Conservation (phyloP, 2,113 vertebrate species). For the Eptesicus fuscus region DNA sequence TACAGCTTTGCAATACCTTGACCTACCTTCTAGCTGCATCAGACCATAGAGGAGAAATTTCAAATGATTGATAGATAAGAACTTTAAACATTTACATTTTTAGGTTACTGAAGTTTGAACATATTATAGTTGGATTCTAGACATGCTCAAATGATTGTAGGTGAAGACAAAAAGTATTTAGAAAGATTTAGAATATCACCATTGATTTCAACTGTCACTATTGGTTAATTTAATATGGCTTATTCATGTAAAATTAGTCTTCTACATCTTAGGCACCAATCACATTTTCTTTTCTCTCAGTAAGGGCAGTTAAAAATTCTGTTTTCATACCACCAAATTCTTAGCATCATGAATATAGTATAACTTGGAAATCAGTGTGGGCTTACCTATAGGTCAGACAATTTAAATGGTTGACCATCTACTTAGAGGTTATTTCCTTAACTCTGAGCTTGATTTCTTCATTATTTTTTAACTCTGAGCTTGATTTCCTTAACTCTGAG, state of each 20-base stretch:
- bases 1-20: background rate
- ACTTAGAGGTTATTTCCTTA: background rate
- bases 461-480: background rate
- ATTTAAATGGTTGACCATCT: background rate
- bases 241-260: constrained; percentile 33
- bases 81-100: background rate
- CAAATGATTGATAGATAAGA: background rate
- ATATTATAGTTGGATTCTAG: background rate
- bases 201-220: background rate
- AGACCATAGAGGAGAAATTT: background rate
- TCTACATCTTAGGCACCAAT: background rate
- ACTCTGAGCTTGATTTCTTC: background rate
- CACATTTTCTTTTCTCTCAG: background rate
- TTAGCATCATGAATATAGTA: background rate
- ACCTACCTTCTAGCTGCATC: background rate
- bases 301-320: background rate
- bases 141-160: background rate
- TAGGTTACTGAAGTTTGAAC: background rate
- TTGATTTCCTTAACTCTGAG: background rate
- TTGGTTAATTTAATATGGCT: background rate
- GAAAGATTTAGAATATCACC: background rate
- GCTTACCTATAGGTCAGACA: background rate
- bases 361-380: background rate
- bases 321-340: background rate
- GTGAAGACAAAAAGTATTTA: background rate